Base-by-base conservation (phyloP, 2,113 vertebrate species). In the Chauna torquata region DNA sequence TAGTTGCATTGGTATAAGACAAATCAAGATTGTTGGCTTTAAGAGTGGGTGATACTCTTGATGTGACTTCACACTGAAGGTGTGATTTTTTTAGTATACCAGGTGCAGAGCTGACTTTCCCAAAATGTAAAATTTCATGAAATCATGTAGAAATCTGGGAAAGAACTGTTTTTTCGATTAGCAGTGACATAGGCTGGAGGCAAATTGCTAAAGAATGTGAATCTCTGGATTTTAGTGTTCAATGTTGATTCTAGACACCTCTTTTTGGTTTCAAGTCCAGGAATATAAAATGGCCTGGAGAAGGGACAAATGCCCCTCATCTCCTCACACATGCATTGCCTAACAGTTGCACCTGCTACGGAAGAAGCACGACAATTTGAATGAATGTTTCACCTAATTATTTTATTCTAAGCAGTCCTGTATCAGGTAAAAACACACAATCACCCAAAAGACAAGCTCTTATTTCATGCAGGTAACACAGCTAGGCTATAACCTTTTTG, bases 401-500 rank as follows among this genome's bases (percentile, higher is more conserved):
- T 54, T 88, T 85, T 50, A 72, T 30, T 50, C n/a, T 12, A 7
- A 62, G 4, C 30, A 23, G 64, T 77, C 50, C 88, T 23, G 1
- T 7, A 6, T 2, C 18, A 28, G 38, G 4, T 52, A 82, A 34
- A 82, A 71, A 74, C 3, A 8, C 61, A 40, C 25, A 16, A 7
- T 45, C 68, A 27, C 61, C 42, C 1, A 0, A 38, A 28, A 80
- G 78, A 59, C 27, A 45, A 57, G 83, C 66, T 85, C 44, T 77
- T 58, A 45, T 92, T 91, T 74, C 19, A 88, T 50, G 38, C 95
- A 91, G 75, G 66, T 34, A 92, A 50, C 83, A 84, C 58, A 77
- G 54, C 28, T 20, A 45, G 16, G 92, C 86, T 94, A 25, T 80
- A 92, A 95, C 89, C 95, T 93, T 16, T 3, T 84, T 83, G 95